Base-by-base conservation (phyloP, 1,140 invertebrate species). In the Pseudoatta argentina region DNA sequence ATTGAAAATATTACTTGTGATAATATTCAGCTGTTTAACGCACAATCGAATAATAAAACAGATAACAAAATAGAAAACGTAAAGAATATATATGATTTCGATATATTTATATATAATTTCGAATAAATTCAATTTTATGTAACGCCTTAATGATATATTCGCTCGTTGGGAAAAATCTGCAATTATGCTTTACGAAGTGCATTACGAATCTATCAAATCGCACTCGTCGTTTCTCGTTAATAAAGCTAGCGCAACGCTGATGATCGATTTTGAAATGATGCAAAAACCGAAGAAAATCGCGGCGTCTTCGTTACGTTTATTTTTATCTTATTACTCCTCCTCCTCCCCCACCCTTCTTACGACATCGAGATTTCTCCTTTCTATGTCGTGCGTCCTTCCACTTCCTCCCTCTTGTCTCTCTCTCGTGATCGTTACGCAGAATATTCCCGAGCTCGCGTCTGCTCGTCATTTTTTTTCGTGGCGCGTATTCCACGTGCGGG, bases 211-310 rank as follows among this genome's bases (percentile, higher is more conserved):
- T 7, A 73, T 83, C 39, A 48, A 82, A 82, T 73, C 18, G 30
- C 59, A 12, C 44, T 10, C 55, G 10, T 78, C 44, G 61, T 79
- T 44, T 51, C 61, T 48, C 79, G 1, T 61, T 73, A 73, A 73
- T 51, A 59, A 72, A 73, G 24, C 21, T 75, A 57, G 18, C 10
- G 39, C 44, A 83, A 73, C n/a, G 27, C 39, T 73, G 69, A 61
- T 61, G 53, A 69, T 63, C 63, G 82, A 86, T 87, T 86, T 86
- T 69, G 86, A 75, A 82, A 86, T 18, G 34, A 59, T 63, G 64
- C 30, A 85, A 85, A 87, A 83, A 83, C 57, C 79, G 86, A 85
- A 16, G 67, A 86, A 83, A 71, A 63, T 85, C 64, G 24, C 51
- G 16, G 24, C 51, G 16, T 2, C 34, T 67, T 81, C 63, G 7